Base-by-base conservation (phyloP, 2,888 invertebrate genomes). In the Punctoribates punctum region DNA sequence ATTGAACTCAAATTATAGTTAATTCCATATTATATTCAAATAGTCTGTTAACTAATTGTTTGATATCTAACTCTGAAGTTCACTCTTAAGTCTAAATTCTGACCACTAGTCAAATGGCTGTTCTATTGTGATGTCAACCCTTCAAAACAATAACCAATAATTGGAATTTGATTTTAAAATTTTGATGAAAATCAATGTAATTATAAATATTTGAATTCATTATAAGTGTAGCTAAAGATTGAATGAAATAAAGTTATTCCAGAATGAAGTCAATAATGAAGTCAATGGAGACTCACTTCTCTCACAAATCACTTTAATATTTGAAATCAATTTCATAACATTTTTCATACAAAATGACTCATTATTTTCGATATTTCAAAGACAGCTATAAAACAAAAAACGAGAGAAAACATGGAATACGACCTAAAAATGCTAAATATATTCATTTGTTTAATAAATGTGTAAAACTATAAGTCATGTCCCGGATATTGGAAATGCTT, bases 401-500 rank as follows among this genome's bases (percentile, higher is more conserved):
- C 1, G 3, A 6, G 27, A 27, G 6, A 27, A 60, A 3, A 25
- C 27, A 27, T 27, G 17, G 5, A 27, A 8, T 13, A 13, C 60
- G 60, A 60, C 60, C 60, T 20, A 60, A 60, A 60, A 60, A 27
- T 27, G 20, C 51, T 20, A 51, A 51, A 51, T 51, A 20, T 20
- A 51, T 51, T 51, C 51, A 51, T n/a, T 20, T 20, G 2, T 51
- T 20, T 51, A 51, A n/a, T 51, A 6, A 20, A 51, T 20, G n/a
- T 51, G 20, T 3, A 15, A 6, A 46, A 17, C 51, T 72, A 75
- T 42, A 75, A 72, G 48, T 75, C 72, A 25, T 75, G 75, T 23
- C 70, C n/a, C 17, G 72, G 54, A 54, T 75, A 75, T 73, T 75
- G 75, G 48, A 25, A 75, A 23, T 75, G 75, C 57, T 75, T 75